Evolutionary conservation across 2,113 vertebrate species (phyloP), one percentile per base, ranked within the genome.

Genomic region (Apeltes quadracus): DNA sequence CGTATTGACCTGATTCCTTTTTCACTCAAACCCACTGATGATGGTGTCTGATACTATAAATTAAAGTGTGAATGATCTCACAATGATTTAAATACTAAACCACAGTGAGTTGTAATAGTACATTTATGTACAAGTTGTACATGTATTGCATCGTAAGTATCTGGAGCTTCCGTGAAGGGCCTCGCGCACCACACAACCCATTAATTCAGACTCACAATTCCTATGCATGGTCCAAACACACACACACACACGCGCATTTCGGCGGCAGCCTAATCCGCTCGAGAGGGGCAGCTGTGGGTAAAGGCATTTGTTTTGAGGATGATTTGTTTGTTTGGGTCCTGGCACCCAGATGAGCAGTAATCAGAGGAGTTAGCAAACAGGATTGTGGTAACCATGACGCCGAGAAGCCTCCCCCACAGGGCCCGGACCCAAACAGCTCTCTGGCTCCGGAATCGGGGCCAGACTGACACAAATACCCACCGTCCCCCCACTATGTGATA

Each of bases 351-450:
- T 91, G 90, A 93, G 89, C 88, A 76, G 85, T 90, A 92, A 93
- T 93, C 91, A 89, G 84, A 84, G 79, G 90, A 90, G 89, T 92
- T 92, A 92, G 89, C 91, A 91, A 94, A 92, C 86, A 85, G 91
- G 91, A 92, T 92, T 92, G 85, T 84, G 88, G 78, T 86, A 74
- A 84, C 87, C 84, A 83, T 90, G 84, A 91, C 67, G 69, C 81
- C 6, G 68, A 80, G 76, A 85, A 89, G 88, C 87, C 82, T 69
- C 84, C 79, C 89, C 87, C 87, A 62, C 75, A 76, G 83, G 88
- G 74, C 81, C 81, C 50, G 13, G 69, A 53, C 79, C 85, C 64
- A 88, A 88, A 89, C 84, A 77, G 83, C 76, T 29, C 75, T 79
- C 27, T 67, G 73, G 83, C 81, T 89, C 58, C 32, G 43, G 55